Evolutionary conservation across 2,888 invertebrate species (phyloP), one percentile per base, ranked within the genome.

Genomic region (Anthrax anthrax): DNA sequence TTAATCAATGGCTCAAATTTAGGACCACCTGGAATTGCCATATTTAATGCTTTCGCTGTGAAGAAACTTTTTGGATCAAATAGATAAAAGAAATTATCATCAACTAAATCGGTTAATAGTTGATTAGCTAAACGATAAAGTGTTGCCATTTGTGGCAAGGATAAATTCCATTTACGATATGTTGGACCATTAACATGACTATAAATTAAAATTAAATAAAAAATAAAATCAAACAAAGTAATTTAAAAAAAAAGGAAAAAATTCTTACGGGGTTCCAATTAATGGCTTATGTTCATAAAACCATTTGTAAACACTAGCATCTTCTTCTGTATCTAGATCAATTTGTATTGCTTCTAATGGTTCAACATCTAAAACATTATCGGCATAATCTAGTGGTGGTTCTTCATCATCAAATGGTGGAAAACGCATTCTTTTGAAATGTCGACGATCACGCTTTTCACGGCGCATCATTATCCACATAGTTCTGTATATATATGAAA

Each of bases 401-500:
- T 99, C 98, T 70, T 99, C 98, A 68, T 99, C 98, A 65, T 99
- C 98, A 66, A 99, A 99, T 0, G 98, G 98, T 14, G 98, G 98
- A 66, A 99, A 99, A 55, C 98, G 76, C 98, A 99, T 99, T 56
- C 98, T 75, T 69, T 98, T 98, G 66, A 98, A 98, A 67, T 98
- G 98, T 29, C 97, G 79, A 64, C 98, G 84, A 73, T 98, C 98
- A 52, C 98, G 76, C 68, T 99, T 98, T 64, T 99, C 97, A 56
- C 98, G 78, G 55, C 98, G 76, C 97, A 99, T 97, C 96, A 98
- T 98, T 56, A 99, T 97, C 98, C 98, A 99, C 97, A 99, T 98
- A 1, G 97, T 94, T 39, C 84, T 84, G 53, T 18, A 45, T 29
- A 48, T 19, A 49, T 34, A n/a, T n/a, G n/a, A n/a, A n/a, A n/a